Base-by-base conservation (phyloP, 2,113 vertebrate species). In the Leptosomus discolor region DNA sequence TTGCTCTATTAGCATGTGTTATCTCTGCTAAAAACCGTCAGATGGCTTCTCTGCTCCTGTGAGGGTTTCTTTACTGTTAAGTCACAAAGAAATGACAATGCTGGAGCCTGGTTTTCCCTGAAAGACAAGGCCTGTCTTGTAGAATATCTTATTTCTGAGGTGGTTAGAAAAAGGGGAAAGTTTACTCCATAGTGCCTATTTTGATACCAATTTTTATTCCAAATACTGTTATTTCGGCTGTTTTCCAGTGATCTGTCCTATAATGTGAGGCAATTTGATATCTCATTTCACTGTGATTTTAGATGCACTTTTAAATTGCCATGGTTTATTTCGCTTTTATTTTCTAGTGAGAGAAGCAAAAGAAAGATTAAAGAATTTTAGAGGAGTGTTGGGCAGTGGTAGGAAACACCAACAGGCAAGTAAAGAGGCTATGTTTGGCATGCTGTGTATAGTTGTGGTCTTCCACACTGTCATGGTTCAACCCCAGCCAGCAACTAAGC, bases 21-120 rank as follows among this genome's bases (percentile, higher is more conserved):
- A 69, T 90, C 85, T 85, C 85, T 94, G 91, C 85, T 83, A 82
- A 93, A 92, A 91, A 90, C 61, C 60, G 85, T 36, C 60, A 60
- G 26, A 43, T 45, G 54, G 30, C 30, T 85, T 85, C 3, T 1
- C 32, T 0, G 65, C 5, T 91, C 41, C 41, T 78, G 9, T 12
- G 56, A 87, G 27, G 32, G 7, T 8, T 94, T 92, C 58, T 75
- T n/a, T 82, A 46, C 34, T 56, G 29, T 51, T 24, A 78, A 87
- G 43, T 39, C 65, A 71, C 51, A 68, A 85, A 93, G 65, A 76
- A 85, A 88, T 7, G 8, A 65, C 41, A 80, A 5, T 8, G 51
- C 39, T 56, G 60, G 11, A 79, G 43, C 34, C 23, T 67, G n/a
- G 48, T 73, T 89, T 87, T 68, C 27, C 43, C 60, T 93, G 51